These are phyloP conservation scores for Tyrannus savana DNA, from an alignment of 2,113 vertebrate genomes.

Conservation along the genomic window DNA sequence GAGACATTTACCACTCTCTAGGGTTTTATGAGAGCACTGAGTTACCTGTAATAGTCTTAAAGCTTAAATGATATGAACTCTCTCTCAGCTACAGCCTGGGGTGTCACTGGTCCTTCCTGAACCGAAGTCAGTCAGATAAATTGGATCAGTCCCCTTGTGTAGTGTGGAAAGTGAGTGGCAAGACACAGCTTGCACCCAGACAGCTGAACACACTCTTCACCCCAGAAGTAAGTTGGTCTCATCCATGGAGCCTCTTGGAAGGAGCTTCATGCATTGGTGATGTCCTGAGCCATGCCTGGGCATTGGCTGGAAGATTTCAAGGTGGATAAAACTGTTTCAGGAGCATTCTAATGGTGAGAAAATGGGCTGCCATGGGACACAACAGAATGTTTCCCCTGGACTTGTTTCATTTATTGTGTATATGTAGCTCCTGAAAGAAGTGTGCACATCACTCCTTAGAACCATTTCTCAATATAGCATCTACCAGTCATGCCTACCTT, in stretches of 20 bases:
- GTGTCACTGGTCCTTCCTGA: not conserved
- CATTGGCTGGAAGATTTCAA: not conserved
- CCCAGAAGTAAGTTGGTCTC: not conserved
- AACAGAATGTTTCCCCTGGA: not conserved
- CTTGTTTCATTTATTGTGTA: not conserved
- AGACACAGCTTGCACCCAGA: not conserved
- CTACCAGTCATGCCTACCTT: not conserved
- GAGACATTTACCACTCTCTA: not conserved
- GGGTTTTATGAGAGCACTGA: not conserved
- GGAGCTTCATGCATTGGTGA: not conserved
- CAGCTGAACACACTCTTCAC: not conserved
- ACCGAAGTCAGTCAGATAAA: not conserved
- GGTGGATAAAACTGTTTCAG: not conserved
- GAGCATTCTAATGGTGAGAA: not conserved
- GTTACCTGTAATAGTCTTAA: not conserved
- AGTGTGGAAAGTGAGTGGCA: not conserved
- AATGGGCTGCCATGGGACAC: not conserved
- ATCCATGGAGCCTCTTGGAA: not conserved
- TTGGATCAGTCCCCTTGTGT: not conserved
- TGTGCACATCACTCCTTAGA: not conserved
- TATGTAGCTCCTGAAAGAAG: not conserved
- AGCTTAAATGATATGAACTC: not conserved
- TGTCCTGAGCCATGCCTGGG: not conserved
- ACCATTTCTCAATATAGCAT: not conserved
- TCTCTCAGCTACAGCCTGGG: not conserved